phyloP scores from a whole-genome alignment of 2,113 vertebrate genomes.

The Thunnus maccoyii region DNA sequence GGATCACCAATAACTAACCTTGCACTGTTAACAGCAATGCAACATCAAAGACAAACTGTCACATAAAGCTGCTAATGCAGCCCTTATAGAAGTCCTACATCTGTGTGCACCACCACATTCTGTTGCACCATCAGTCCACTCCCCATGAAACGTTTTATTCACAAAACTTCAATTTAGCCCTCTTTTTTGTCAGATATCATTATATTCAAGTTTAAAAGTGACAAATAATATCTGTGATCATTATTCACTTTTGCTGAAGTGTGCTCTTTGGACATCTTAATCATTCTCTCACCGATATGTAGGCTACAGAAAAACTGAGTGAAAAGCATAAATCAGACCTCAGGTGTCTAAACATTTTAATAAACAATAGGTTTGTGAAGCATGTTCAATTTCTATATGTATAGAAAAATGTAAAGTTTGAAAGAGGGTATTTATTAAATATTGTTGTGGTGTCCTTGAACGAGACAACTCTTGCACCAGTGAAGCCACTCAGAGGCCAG shows the following conservation, averaged over 20 bases:
- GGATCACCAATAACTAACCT: constrained; percentile 55
- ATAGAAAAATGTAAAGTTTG: background rate
- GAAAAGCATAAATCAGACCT: no score
- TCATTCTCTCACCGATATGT: background rate
- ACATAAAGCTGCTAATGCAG: constrained; percentile 58
- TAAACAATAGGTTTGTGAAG: background rate
- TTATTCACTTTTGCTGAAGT: no score
- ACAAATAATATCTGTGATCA: no score
- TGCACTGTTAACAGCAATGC: constrained; percentile 12
- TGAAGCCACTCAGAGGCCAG: no score
- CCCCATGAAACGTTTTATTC: background rate
- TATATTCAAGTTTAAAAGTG: background rate
- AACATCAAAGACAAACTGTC: constrained; percentile 56
- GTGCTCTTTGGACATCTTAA: no score
- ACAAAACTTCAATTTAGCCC: background rate
- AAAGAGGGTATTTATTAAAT: background rate
- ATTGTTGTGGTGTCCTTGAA: no score
- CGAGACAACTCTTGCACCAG: no score
- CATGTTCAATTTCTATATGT: background rate
- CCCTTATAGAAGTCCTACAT: constrained; percentile 16
- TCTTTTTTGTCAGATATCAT: background rate
- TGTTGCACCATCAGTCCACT: background rate
- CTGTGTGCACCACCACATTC: background rate
- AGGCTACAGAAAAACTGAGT: background rate
- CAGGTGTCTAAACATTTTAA: background rate